Percentiles rank a stretch among this genome's conserved stretches.
Evolutionary conservation across 2,888 invertebrate species (phyloP).

Genomic region (Neoscelio sp.): DNA sequence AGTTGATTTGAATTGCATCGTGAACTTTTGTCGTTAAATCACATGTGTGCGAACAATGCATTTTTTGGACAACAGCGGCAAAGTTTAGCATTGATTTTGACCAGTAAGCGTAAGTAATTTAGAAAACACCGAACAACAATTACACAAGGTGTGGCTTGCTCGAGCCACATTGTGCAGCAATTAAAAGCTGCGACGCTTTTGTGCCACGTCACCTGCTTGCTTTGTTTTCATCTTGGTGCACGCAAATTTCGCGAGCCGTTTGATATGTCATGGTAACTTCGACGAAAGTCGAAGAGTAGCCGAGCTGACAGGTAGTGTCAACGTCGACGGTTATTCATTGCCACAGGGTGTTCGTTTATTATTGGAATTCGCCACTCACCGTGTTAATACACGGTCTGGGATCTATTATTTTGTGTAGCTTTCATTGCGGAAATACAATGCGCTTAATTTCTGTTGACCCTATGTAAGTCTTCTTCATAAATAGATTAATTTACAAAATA

Average conservation of each 20-base stretch:
- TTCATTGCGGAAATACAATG: constrained; percentile 58
- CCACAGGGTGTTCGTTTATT: constrained; percentile 61
- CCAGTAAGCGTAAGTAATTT: constrained; percentile 67
- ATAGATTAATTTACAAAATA: no score
- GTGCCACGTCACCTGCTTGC: constrained; percentile 79
- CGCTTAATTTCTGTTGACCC: constrained; percentile 50
- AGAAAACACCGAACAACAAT: constrained; percentile 66
- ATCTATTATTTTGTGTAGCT: constrained; percentile 66
- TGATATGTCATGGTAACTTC: constrained; percentile 75
- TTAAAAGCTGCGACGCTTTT: constrained; percentile 80
- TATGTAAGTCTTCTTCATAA: constrained; percentile 38
- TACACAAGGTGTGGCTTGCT: constrained; percentile 78
- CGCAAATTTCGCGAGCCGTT: constrained; percentile 78
- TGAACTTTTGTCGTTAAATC: constrained; percentile 29
- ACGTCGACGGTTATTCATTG: constrained; percentile 57
- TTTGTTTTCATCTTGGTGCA: constrained; percentile 76
- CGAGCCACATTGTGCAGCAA: constrained; percentile 79
- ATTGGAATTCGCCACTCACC: constrained; percentile 63
- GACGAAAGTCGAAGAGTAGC: constrained; percentile 56
- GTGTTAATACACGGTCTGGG: constrained; percentile 52
- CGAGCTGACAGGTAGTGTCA: constrained; percentile 62
- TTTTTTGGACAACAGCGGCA: constrained; percentile 39
- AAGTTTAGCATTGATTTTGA: constrained; percentile 64
- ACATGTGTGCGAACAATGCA: constrained; percentile 64
- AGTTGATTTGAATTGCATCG: constrained; percentile 20